Evolutionary conservation across 2,113 vertebrate genomes (phyloP).

Genomic region (Poeciliopsis turrubarensis): DNA sequence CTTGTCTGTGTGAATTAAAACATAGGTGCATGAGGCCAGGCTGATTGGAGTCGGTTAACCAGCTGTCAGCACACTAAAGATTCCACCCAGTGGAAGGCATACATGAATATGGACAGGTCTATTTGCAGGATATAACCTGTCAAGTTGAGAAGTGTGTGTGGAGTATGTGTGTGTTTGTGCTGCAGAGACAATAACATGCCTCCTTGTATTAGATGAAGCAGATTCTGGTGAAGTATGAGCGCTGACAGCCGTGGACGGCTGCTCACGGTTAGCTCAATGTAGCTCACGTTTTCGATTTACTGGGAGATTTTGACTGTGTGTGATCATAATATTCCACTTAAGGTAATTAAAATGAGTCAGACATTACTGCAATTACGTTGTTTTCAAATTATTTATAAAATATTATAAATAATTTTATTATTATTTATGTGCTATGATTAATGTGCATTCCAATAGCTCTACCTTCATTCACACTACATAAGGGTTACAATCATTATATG

Average conservation of each 20-base stretch:
- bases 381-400: not conserved
- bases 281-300: not conserved
- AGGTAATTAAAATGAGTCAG: constrained; percentile 12
- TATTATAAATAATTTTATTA: no score
- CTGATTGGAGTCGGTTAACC: constrained; percentile 61
- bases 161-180: not conserved
- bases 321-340: constrained; percentile 22
- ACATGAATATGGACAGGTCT: constrained; percentile 71
- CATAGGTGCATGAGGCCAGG: constrained; percentile 29
- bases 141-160: constrained; percentile 6
- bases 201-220: constrained; percentile 15
- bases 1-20: constrained; percentile 51
- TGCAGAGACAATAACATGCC: constrained; percentile 32
- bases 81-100: constrained; percentile 38
- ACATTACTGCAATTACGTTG: constrained; percentile 2
- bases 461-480: no score
- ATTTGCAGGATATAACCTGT: constrained; percentile 63
- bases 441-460: no score
- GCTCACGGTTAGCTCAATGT: not conserved
- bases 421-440: not conserved
- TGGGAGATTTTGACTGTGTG: not conserved
- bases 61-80: constrained; percentile 61
- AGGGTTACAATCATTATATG: no score
- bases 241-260: constrained; percentile 15
- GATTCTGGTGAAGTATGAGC: constrained; percentile 28